Evolutionary conservation across 2,888 invertebrate genomes (phyloP).

Genomic region (Drosophila diplacantha): DNA sequence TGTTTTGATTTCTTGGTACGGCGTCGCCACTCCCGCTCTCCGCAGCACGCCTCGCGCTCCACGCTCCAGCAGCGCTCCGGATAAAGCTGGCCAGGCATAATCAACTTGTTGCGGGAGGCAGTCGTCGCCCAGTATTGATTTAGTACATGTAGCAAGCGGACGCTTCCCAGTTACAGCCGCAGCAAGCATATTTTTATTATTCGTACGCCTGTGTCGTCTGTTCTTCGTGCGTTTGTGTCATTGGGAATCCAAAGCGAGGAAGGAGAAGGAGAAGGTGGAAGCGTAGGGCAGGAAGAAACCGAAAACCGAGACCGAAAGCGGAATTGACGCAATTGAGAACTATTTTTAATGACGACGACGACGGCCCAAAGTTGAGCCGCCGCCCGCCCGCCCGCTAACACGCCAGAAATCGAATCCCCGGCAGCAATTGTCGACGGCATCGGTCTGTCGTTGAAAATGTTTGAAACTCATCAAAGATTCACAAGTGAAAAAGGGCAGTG

Average conservation of each 20-base stretch:
- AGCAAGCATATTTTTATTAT: constrained; percentile 13
- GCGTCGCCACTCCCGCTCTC: constrained; percentile 9
- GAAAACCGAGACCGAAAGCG: constrained; percentile 39
- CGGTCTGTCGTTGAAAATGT: constrained; percentile 53
- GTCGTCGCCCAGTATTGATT: constrained; percentile 38
- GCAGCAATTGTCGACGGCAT: background rate
- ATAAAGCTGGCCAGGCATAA: constrained; percentile 27
- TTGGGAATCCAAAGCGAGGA: background rate
- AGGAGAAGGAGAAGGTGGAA: constrained; percentile 26
- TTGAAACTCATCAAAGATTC: constrained; percentile 64
- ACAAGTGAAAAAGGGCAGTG: constrained; percentile 31
- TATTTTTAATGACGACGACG: constrained; percentile 36
- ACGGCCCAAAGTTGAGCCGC: constrained; percentile 5
- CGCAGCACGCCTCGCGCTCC: background rate
- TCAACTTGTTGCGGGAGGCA: constrained; percentile 43
- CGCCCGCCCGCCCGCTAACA: background rate
- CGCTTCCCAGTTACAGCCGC: constrained; percentile 20
- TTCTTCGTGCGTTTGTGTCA: background rate
- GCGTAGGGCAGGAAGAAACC: constrained; percentile 34
- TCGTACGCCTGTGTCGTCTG: constrained; percentile 10
- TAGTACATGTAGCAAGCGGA: constrained; percentile 24
- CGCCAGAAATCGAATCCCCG: constrained; percentile 9
- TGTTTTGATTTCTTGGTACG: constrained; percentile 33
- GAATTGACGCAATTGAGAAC: constrained; percentile 49
- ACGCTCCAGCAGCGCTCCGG: constrained; percentile 16